Base-by-base conservation (phyloP, 1,140 invertebrate species). In the Lepidurus packardi region DNA sequence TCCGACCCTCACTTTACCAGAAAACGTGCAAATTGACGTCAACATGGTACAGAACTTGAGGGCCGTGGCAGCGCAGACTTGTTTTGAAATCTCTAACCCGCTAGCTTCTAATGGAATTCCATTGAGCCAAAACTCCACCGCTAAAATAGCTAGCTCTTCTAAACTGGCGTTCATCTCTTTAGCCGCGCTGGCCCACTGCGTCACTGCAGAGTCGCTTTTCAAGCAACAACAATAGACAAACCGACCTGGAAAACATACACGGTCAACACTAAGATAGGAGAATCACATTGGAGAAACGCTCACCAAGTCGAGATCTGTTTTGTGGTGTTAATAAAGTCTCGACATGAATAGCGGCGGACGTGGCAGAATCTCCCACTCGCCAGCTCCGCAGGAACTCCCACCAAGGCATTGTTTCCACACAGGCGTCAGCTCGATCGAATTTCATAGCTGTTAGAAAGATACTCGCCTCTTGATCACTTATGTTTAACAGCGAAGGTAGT, bases 371-470 rank as follows among this genome's bases (percentile, higher is more conserved):
- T 13, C 53, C 53, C 53, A 65, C 53, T 65, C 53, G 0, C 53
- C 53, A 65, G 13, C 53, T 65, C 1, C 53, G 53, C 9, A 65
- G 53, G 21, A 65, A 65, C 53, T 65, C 53, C 53, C 53, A 65
- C 53, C 53, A 65, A 16, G 53, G 16, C 16, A 65, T 7, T 21
- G 53, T 65, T 65, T 65, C 78, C 24, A 74, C 41, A 45, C 25
- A n/a, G 11, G 42, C 73, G 25, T 78, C 73, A 25, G 73, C 41
- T 44, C 13, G 24, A 8, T 73, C 74, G n/a, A 78, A 78, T 34
- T 78, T 74, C 21, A 78, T 75, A 45, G 41, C 43, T 34, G 43
- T 47, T 41, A 78, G 78, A 75, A 78, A 78, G n/a, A 21, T 21
- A 53, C 53, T 34, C 34, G 65, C 43, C 73, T 78, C 78, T 8